Conservation (phyloP, 2,888 invertebrate species). For the Xylota sylvarum region DNA sequence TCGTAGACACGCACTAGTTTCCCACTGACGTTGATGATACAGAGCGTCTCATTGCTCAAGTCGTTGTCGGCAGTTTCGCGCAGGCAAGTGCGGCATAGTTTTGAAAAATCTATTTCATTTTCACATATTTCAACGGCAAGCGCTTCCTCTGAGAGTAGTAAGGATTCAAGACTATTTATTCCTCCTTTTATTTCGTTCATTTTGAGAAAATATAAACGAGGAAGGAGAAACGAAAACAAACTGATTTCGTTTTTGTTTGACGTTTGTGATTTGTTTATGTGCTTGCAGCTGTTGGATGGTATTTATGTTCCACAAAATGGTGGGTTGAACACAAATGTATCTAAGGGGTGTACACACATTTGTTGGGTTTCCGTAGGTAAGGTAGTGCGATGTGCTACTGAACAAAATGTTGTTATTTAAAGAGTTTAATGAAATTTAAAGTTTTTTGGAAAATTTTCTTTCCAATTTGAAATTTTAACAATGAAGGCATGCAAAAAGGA, state of each 20-base stretch:
- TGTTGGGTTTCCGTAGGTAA: neutral
- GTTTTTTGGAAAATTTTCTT: no score
- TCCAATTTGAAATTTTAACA: no score
- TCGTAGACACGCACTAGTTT: constrained; percentile 52
- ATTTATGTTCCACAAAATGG: constrained; percentile 7
- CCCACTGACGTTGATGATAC: constrained; percentile 43
- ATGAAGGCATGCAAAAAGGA: no score
- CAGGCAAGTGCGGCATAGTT: constrained; percentile 61
- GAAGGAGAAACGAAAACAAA: neutral
- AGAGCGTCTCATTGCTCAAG: constrained; percentile 45
- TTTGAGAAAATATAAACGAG: neutral
- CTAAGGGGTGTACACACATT: neutral
- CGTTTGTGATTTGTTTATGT: neutral
- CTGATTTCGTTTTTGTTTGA: neutral
- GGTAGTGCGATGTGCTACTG: neutral
- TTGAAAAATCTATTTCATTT: constrained; percentile 42
- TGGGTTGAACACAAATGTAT: neutral
- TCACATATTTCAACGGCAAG: neutral
- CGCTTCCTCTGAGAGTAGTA: constrained; percentile 3
- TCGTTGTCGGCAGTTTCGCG: constrained; percentile 55
- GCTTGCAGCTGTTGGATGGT: neutral
- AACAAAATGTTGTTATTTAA: no score
- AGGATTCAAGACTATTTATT: constrained; percentile 1
- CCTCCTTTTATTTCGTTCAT: constrained; percentile 26
- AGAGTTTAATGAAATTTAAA: no score